Base-by-base conservation (phyloP, 2,797 vertebrate species). In the Yasuhikotakia modesta region DNA sequence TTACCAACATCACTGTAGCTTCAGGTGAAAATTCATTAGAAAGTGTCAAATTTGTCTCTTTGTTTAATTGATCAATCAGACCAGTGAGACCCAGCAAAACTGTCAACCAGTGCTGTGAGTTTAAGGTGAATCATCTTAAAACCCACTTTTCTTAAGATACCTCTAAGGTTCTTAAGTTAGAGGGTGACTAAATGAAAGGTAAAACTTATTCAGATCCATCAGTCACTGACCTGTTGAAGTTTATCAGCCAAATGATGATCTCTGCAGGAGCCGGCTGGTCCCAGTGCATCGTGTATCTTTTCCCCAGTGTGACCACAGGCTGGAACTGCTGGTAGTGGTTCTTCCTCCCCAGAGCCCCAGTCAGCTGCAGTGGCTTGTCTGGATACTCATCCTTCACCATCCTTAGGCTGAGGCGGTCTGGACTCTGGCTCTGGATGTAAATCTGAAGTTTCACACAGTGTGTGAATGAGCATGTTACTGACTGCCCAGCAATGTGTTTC, bases 291-390 rank as follows among this genome's bases (percentile, higher is more conserved):
- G 97, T 98, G 86, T 99, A 99, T 82, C 96, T 93, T 87, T 97
- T 97, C 60, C 91, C 88, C 76, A 99, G 90, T 0, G 93, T 94
- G 86, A 99, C 66, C 43, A 99, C 97, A 0, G 97, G 97, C 89
- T 99, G 97, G 87, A 97, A 99, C 86, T 99, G 97, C 91, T 99
- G 97, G 88, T 98, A 98, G 89, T 97, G 96, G 61, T 94, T 94
- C 84, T 88, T 95, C 87, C 96, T 95, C 22, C 94, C 94, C 76
- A 99, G 91, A 14, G 97, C 97, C 0, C 97, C 97, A 85, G 94
- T 94, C 81, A 99, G 89, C 61, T 84, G 83, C 69, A 98, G 89
- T 0, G 96, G 96, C 8, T 89, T 92, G 22, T 90, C 91, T 0
- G 96, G 94, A 76, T 94, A 96, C 86, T 99, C 97, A 0, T 97